Evolutionary conservation across 2,797 vertebrate genomes (phyloP).

Genomic region (Phrynocephalus vlangalii): DNA sequence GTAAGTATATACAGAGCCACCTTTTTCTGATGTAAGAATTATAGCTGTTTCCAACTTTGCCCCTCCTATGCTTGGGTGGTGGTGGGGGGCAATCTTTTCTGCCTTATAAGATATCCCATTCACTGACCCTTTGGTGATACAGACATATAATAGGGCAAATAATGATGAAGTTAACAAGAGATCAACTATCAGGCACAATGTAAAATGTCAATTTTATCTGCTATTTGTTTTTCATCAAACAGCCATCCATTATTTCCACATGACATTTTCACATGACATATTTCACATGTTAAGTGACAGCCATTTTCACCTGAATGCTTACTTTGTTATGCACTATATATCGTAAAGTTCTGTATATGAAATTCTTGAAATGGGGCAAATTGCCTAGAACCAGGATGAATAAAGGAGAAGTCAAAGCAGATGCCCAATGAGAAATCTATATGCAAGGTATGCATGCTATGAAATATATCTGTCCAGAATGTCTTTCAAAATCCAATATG

Average conservation of each 20-base stretch:
- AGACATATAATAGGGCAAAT: not conserved
- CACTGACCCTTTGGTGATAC: not conserved
- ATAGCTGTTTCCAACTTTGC: constrained; percentile 31
- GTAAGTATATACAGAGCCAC: not conserved
- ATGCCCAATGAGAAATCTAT: constrained; percentile 26
- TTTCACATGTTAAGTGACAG: not conserved
- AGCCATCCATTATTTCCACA: not conserved
- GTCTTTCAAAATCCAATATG: constrained; percentile 13
- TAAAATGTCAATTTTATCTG: not conserved
- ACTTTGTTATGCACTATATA: not conserved
- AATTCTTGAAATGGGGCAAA: not conserved
- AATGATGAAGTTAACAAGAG: not conserved
- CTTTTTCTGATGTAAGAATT: constrained; percentile 3
- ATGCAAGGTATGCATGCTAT: not conserved
- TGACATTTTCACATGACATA: not conserved
- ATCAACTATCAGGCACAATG: not conserved
- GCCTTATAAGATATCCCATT: not conserved
- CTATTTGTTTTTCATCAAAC: not conserved
- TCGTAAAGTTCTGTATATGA: constrained; percentile 14
- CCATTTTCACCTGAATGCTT: not conserved
- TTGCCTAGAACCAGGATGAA: rapidly evolving
- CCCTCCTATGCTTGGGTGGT: not conserved
- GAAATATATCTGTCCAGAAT: constrained; percentile 4
- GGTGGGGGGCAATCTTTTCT: not conserved
- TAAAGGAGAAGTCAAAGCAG: not conserved